These are phyloP conservation scores for Cydia amplana DNA, from an alignment of 1,140 invertebrate species.

Conservation along the genomic window DNA sequence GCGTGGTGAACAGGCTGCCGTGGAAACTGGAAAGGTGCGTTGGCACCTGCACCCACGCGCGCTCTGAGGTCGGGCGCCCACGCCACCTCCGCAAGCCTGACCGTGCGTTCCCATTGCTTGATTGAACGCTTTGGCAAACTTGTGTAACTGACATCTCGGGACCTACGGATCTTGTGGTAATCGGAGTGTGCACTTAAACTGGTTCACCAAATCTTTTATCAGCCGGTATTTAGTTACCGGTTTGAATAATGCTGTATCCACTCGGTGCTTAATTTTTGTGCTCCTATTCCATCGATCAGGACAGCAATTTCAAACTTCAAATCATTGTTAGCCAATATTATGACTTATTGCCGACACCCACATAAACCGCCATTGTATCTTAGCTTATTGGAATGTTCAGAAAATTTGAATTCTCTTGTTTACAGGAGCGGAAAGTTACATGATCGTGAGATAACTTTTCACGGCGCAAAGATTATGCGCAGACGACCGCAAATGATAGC, in stretches of 20 bases:
- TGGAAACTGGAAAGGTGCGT: conserved; percentile 67
- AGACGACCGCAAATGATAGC: conserved; percentile 20
- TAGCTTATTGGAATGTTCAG: conserved; percentile 3
- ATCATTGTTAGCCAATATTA: conserved; percentile 18
- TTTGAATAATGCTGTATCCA: neutral
- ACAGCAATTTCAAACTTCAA: conserved; percentile 13
- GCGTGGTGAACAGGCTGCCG: conserved; percentile 38
- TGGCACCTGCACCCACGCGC: conserved; percentile 71
- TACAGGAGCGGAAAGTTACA: conserved; percentile 14
- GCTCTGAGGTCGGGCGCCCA: conserved; percentile 58
- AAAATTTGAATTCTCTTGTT: conserved; percentile 12
- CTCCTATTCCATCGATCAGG: conserved; percentile 23
- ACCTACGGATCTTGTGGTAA: neutral
- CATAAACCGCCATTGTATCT: neutral
- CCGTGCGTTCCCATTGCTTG: neutral
- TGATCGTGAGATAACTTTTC: conserved; percentile 29
- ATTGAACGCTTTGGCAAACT: neutral
- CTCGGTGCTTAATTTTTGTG: conserved; percentile 23
- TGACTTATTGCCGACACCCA: conserved; percentile 13
- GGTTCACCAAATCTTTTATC: neutral
- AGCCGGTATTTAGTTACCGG: neutral
- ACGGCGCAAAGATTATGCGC: neutral
- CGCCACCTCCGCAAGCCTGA: conserved; percentile 46
- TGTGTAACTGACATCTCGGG: neutral
- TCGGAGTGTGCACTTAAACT: neutral